Evolutionary conservation across 2,113 vertebrate genomes (phyloP).

Genomic region (Anoplopoma fimbria): DNA sequence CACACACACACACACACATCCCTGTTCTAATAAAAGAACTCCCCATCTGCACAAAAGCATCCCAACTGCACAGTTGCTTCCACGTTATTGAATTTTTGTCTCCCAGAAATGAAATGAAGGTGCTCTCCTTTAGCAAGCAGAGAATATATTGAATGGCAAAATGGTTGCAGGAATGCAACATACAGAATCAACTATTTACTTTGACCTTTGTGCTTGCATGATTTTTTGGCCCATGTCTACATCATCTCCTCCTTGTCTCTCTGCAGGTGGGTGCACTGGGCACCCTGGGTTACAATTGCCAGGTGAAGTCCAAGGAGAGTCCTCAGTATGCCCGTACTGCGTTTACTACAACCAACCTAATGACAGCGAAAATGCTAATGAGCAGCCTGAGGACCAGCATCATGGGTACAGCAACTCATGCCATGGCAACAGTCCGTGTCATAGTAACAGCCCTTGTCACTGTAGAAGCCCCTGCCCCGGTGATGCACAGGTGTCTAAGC

Average conservation of each 20-base stretch:
- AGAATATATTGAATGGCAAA: constrained; percentile 38
- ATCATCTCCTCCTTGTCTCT: constrained; percentile 18
- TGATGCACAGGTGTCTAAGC: constrained; percentile 47
- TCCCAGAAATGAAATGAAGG: constrained; percentile 61
- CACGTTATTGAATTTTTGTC: constrained; percentile 66
- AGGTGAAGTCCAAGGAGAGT: constrained; percentile 67
- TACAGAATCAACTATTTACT: background rate
- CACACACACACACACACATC: constrained; percentile 29
- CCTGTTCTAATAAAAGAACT: constrained; percentile 71
- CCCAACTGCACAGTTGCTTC: constrained; percentile 52
- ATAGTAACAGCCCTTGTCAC: constrained; percentile 45
- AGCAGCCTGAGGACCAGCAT: constrained; percentile 51
- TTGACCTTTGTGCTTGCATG: background rate
- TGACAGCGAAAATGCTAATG: constrained; percentile 39
- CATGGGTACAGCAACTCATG: constrained; percentile 43
- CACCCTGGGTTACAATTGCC: constrained; percentile 55
- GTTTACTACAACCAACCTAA: constrained; percentile 66
- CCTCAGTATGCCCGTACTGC: constrained; percentile 69
- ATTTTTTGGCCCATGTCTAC: constrained; percentile 4
- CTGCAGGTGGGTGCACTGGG: constrained; percentile 69
- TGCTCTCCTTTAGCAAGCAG: constrained; percentile 25
- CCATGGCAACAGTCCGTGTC: constrained; percentile 61
- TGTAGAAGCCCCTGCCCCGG: constrained; percentile 40
- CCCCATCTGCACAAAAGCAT: constrained; percentile 55
- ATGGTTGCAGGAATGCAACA: constrained; percentile 9